A percentile compares a stretch with the other conserved stretches of the same genome.
phyloP scores from a whole-genome alignment of 2,797 vertebrate species.

The Acipenser transmontanus region DNA sequence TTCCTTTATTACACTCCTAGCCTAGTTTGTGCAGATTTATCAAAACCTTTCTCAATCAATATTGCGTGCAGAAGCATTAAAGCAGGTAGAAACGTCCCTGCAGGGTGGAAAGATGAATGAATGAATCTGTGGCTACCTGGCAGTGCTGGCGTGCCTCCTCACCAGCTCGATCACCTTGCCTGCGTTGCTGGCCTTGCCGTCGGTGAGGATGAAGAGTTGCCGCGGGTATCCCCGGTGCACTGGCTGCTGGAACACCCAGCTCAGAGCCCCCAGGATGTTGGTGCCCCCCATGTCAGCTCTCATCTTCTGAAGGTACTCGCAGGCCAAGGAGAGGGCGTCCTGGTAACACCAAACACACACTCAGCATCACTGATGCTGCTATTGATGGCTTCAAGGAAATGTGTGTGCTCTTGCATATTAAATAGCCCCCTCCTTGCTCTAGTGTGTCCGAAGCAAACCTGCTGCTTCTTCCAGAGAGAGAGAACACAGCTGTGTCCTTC shows the following conservation, averaged over 20 bases:
- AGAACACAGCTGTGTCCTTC: no score
- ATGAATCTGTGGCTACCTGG: constrained; percentile 60
- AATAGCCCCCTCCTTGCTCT: no score
- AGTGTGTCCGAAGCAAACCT: no score
- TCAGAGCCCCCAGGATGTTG: constrained; percentile 71
- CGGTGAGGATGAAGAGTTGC: constrained; percentile 81
- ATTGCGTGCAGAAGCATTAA: background rate
- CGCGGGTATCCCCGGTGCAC: constrained; percentile 77
- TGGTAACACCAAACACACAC: constrained; percentile 29
- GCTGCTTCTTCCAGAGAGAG: no score
- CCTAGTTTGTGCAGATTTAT: background rate
- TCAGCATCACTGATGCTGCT: background rate
- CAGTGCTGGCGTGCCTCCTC: constrained; percentile 70
- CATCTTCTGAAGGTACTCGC: constrained; percentile 68
- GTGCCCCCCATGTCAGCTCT: constrained; percentile 50
- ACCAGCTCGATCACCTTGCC: constrained; percentile 77
- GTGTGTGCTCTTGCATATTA: no score
- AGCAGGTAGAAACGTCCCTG: background rate
- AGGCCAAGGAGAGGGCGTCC: constrained; percentile 67
- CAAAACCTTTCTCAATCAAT: background rate
- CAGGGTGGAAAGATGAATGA: no score
- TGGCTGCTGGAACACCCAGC: constrained; percentile 80
- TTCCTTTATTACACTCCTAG: no score
- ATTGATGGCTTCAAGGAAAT: no score
- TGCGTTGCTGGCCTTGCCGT: constrained; percentile 43